Percentiles rank a stretch among this genome's conserved stretches.
Evolutionary conservation across 1,140 invertebrate species (phyloP).

Genomic region (Triops longicaudatus): DNA sequence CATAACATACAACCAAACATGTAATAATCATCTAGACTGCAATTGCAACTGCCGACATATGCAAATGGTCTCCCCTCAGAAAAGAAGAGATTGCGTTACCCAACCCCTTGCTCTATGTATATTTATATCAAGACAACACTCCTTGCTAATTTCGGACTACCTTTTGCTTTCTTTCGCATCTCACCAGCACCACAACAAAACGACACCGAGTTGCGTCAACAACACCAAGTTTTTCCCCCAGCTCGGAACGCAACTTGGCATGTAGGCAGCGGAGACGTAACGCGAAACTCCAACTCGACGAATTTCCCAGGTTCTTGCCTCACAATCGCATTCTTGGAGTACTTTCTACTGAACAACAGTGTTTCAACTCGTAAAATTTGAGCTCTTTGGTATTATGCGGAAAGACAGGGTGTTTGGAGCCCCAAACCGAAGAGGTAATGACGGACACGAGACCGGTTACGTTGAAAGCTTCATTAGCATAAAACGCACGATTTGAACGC

Average conservation of each 20-base stretch:
- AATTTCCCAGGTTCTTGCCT: background rate
- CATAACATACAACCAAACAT: slow-evolving; percentile 12
- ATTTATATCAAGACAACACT: background rate
- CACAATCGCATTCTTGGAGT: background rate
- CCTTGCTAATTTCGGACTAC: background rate
- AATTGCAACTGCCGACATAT: slow-evolving; percentile 15
- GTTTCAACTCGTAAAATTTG: background rate
- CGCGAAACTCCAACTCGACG: background rate
- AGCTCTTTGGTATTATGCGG: background rate
- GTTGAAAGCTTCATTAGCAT: slow-evolving; percentile 15
- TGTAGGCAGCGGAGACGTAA: background rate
- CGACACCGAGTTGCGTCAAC: background rate
- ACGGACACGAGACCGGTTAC: background rate
- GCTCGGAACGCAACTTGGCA: background rate
- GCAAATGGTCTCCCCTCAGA: background rate
- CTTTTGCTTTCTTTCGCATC: background rate
- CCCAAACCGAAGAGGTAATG: background rate
- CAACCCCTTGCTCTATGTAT: background rate
- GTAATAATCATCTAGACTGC: slow-evolving; percentile 15
- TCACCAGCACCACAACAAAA: background rate
- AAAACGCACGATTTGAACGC: background rate
- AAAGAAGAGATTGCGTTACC: background rate
- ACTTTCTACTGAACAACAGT: background rate
- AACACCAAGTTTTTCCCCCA: no score
- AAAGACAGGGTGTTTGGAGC: no score